Percentiles rank a stretch among this genome's conserved stretches.
Conservation (phyloP, 1,140 invertebrate species). For the Bathynomus jamesi region DNA sequence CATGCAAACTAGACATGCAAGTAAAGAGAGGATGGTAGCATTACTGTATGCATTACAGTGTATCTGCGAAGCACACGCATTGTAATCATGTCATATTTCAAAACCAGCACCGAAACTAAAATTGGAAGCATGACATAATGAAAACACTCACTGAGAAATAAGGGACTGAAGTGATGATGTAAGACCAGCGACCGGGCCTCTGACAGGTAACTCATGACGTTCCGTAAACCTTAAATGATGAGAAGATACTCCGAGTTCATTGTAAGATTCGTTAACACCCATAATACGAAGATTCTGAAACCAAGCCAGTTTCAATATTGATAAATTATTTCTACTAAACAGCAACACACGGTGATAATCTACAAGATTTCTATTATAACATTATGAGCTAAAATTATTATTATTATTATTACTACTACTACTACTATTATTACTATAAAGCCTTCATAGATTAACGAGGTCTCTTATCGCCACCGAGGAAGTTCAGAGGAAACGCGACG, state of each 20-base stretch:
- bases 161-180: background rate
- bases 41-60: no score
- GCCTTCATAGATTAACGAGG: no score
- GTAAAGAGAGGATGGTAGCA: no score
- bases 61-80: no score
- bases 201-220: constrained; percentile 72
- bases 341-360: background rate
- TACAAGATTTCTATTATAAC: background rate
- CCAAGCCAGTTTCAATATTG: no score
- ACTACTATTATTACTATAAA: background rate
- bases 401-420: no score
- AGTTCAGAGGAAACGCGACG: no score
- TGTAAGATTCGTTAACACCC: constrained; percentile 79
- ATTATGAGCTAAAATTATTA: background rate
- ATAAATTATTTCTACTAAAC: constrained; percentile 1
- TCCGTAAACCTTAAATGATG: constrained; percentile 78
- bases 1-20: no score
- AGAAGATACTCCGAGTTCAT: constrained; percentile 78
- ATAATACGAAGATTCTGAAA: constrained; percentile 65
- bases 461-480: no score
- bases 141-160: background rate
- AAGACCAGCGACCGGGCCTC: constrained; percentile 53
- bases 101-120: no score
- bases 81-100: no score
- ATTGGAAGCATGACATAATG: no score